These are phyloP conservation scores for Muricea muricata DNA, from an alignment of 92 coral and sea anemone species.

Conservation along the genomic window DNA sequence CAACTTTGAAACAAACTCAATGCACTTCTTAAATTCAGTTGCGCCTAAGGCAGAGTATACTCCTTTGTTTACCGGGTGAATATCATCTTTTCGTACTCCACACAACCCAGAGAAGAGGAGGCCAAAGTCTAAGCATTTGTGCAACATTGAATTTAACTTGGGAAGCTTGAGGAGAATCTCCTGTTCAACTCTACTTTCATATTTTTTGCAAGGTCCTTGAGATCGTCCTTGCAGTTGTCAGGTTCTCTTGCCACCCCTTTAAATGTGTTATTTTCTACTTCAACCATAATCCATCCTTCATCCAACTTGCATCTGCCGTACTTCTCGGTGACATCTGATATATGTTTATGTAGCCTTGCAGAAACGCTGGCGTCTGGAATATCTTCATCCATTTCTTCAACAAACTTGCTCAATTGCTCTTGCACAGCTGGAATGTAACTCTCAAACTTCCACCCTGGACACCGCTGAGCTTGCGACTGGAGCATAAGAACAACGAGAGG, in stretches of 20 bases:
- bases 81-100: neutral
- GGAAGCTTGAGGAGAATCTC: neutral
- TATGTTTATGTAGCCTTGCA: neutral
- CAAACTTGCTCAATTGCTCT: neutral
- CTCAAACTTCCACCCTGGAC: neutral
- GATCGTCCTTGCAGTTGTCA: neutral
- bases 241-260: neutral
- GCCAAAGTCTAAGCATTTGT: conserved; percentile 13
- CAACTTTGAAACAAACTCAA: conserved; percentile 7
- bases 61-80: conserved; percentile 18
- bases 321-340: neutral
- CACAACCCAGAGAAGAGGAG: conserved; percentile 9
- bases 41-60: neutral
- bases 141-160: neutral
- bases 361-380: neutral
- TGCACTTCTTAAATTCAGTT: neutral
- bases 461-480: conserved; percentile 6
- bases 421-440: neutral
- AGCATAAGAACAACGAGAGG: conserved; percentile 15
- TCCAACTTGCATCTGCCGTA: conserved; percentile 7
- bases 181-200: conserved; percentile 8
- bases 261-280: neutral
- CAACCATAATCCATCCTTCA: conserved; percentile 18
- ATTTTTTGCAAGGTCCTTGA: neutral
- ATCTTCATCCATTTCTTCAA: neutral